Conservation (phyloP, 2,888 invertebrate species). For the Chymomyza caudatula region DNA sequence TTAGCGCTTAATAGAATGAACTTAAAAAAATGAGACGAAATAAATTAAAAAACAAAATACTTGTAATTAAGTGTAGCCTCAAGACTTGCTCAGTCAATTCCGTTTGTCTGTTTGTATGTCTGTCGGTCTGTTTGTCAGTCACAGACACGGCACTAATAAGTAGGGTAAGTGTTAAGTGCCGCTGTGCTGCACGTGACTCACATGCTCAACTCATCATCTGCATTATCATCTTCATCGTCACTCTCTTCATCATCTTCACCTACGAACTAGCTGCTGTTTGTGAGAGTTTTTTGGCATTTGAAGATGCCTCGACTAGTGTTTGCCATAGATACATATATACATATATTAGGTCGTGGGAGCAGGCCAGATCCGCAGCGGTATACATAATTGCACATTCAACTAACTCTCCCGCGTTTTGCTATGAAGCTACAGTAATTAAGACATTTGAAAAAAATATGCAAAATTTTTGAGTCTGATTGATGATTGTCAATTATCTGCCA, state of each 20-base stretch:
- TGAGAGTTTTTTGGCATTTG: background rate
- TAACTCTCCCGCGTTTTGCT: background rate
- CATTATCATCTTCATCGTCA: background rate
- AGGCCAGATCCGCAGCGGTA: background rate
- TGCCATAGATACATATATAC: too few species aligned
- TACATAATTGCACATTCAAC: background rate
- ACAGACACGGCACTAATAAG: background rate
- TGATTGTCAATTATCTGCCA: background rate
- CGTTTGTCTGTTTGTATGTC: background rate
- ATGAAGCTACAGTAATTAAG: background rate
- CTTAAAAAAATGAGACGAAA: background rate
- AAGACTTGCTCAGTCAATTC: background rate
- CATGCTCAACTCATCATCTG: background rate
- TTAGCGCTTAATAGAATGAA: conserved; percentile 21
- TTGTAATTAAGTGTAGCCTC: conserved; percentile 4
- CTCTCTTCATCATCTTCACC: background rate
- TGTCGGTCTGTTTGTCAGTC: background rate
- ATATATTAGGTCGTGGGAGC: background rate
- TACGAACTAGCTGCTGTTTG: background rate
- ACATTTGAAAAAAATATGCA: background rate
- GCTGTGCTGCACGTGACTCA: background rate
- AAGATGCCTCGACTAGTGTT: background rate
- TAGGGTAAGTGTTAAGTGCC: background rate
- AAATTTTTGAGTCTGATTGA: background rate
- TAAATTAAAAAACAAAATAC: conserved; percentile 16